Base-by-base conservation (phyloP, 2,113 vertebrate genomes). In the Leptocoma aspasia region DNA sequence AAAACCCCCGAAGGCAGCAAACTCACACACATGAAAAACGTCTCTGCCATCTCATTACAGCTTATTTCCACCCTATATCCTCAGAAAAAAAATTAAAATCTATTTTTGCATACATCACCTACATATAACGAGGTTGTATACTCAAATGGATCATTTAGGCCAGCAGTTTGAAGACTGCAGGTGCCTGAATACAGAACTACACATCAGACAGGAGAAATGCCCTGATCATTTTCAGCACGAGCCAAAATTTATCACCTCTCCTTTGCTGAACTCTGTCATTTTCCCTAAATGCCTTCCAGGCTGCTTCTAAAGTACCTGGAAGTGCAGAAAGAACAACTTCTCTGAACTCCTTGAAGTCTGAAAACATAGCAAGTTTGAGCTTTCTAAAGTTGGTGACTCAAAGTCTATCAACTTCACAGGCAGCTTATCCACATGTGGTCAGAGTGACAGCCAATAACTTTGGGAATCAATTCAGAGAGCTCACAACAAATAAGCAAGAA, bases 81-180 rank as follows among this genome's bases (percentile, higher is more conserved):
- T 41, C 14, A 26, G 5, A 22, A 82, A 60, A 27, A 35, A 14
- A 44, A 50, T 54, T 73, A 66, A 50, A 92, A 66, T 47, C 60
- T 92, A 73, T 83, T 94, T 92, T 66, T 81, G 77, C 52, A 86
- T 50, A 20, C 39, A 86, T 93, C 92, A 94, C 68, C 89, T 83
- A 73, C 39, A 49, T 66, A 54, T 18, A 75, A 69, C 2, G 7
- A 83, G 42, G 50, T 28, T 89, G 80, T 91, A 77, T 73, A 86
- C 95, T 37, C 83, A 80, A 63, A 89, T 2, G 20, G 64, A 61
- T 65, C 86, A 81, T 59, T 70, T 18, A 73, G 52, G 72, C 22
- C 86, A 86, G 42, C 63, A 70, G 63, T n/a, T 8, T 37, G 66
- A 72, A 79, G 50, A 33, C 41, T 39, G 14, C n/a, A 80, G 37